phyloP scores from a whole-genome alignment of 37 sponge, comb jelly and placozoan genomes.

The Aplysina aerophoba region DNA sequence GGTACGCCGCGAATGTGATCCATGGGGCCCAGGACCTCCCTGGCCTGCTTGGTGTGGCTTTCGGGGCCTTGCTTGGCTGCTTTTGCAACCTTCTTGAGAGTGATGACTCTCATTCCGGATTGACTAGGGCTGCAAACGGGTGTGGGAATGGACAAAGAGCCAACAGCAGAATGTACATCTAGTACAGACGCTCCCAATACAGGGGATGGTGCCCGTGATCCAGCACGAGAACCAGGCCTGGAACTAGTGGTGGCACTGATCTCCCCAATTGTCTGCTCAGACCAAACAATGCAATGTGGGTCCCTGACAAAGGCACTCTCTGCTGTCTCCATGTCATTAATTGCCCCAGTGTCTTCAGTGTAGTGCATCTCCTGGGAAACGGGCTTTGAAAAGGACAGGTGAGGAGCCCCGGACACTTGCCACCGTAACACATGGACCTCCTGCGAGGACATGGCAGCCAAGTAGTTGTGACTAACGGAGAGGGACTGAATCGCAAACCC shows the following conservation, averaged over 20 bases:
- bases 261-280: not conserved
- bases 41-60: not conserved
- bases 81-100: constrained; percentile 21
- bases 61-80: not conserved
- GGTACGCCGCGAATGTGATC: constrained; percentile 27
- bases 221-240: not conserved
- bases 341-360: not conserved
- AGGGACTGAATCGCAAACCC: not conserved
- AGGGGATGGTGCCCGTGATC: constrained; percentile 2
- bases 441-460: not conserved
- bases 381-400: not conserved
- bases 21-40: constrained; percentile 16
- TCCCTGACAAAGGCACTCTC: not conserved
- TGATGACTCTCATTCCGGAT: not conserved
- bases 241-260: constrained; percentile 19
- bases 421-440: constrained; percentile 11
- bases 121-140: too few relatives aligned
- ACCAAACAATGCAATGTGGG: constrained; percentile 20
- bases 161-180: too few relatives aligned
- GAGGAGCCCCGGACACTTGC: constrained; percentile 15
- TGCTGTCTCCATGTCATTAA: not conserved
- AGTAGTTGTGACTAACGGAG: constrained; percentile 21
- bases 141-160: too few relatives aligned
- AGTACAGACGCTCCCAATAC: too few relatives aligned
- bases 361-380: not conserved